A percentile compares a stretch with the other conserved stretches of the same genome.
Conservation (phyloP, 2,797 vertebrate species). For the Onychomys arenicola region DNA sequence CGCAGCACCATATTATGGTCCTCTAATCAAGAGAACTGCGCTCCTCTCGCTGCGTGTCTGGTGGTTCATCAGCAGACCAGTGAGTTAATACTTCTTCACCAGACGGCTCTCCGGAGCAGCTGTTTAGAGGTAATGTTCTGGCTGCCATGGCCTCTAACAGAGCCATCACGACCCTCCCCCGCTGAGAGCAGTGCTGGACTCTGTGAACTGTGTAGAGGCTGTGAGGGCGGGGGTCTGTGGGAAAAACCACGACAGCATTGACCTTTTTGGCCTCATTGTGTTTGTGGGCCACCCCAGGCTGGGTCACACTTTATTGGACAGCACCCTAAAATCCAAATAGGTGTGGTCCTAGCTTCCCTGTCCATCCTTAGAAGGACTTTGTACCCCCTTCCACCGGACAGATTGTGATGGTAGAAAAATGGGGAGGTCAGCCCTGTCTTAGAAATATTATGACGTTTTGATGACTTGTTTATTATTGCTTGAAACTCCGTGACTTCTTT, state of each 20-base stretch:
- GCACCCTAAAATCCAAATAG: neutral
- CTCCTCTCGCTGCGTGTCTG: conserved; percentile 34
- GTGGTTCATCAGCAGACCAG: conserved; percentile 56
- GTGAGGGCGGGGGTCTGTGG: neutral
- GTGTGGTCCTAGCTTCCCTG: neutral
- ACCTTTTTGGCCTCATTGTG: neutral
- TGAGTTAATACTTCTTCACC: conserved; percentile 70
- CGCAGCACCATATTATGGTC: conserved; percentile 72
- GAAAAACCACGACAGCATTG: neutral
- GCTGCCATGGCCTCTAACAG: neutral
- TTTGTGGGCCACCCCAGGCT: neutral
- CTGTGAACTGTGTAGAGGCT: fast-evolving
- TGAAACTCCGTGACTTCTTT: neutral
- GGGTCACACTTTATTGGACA: neutral
- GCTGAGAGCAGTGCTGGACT: neutral
- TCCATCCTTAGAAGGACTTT: neutral
- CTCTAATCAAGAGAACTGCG: conserved; percentile 71
- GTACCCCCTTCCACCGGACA: neutral
- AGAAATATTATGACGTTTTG: neutral
- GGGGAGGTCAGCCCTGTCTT: neutral
- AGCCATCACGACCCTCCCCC: neutral
- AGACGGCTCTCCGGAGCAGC: conserved; percentile 62
- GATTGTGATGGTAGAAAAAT: neutral
- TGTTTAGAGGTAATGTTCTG: conserved; percentile 59
- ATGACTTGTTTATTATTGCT: conserved; percentile 18